These are phyloP conservation scores for Bradypodion ventrale DNA, from an alignment of 2,797 vertebrate genomes.

Conservation along the genomic window DNA sequence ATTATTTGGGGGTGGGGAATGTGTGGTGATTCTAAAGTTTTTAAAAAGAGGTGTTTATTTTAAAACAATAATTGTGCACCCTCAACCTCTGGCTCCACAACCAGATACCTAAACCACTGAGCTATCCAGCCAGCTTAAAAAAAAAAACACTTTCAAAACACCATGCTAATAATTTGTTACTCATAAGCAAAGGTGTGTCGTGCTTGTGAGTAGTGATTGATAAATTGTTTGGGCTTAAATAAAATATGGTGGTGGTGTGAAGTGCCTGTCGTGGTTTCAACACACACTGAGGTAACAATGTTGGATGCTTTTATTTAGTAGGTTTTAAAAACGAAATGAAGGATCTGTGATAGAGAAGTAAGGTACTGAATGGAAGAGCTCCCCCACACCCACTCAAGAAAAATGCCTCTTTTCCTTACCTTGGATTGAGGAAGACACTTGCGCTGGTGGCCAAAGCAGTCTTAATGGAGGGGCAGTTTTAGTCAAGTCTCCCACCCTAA, in stretches of 20 bases:
- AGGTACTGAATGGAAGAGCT: background rate
- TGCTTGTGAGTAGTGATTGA: background rate
- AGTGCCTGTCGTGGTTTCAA: background rate
- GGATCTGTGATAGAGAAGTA: too few relatives aligned
- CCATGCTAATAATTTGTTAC: background rate
- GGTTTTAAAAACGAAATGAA: background rate
- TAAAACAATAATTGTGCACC: too few relatives aligned
- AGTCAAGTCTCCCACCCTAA: background rate
- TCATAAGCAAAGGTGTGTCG: background rate
- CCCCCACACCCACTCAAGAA: background rate
- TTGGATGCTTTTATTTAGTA: background rate
- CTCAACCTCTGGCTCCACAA: too few relatives aligned
- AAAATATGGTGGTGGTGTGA: background rate
- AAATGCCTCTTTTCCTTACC: background rate
- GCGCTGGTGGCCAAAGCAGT: background rate
- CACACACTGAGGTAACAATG: background rate
- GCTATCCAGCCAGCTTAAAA: too few relatives aligned
- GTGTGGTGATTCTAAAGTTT: background rate
- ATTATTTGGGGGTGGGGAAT: background rate
- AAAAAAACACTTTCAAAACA: background rate
- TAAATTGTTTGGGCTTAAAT: background rate
- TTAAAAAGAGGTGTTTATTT: background rate
- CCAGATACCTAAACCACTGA: too few relatives aligned
- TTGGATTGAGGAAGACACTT: background rate
- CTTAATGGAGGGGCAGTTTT: background rate